These are phyloP conservation scores for Carollia perspicillata DNA, from an alignment of 2,113 vertebrate species.

Conservation along the genomic window DNA sequence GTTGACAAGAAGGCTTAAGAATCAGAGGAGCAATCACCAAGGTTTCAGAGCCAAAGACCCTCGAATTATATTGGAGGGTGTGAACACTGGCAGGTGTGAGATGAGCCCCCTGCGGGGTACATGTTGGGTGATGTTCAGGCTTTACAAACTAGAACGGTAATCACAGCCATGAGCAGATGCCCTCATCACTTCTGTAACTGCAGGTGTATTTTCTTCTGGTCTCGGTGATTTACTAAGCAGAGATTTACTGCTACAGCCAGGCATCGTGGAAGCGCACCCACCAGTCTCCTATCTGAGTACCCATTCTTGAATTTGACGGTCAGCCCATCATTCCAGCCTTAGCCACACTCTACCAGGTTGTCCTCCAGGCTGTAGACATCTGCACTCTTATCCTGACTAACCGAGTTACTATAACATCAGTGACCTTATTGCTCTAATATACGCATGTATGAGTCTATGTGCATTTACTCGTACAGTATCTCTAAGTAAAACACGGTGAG, in stretches of 20 bases:
- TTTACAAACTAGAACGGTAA: neutral
- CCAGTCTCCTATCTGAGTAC: rapidly evolving
- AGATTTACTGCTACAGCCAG: neutral
- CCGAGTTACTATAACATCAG: neutral
- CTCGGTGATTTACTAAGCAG: neutral
- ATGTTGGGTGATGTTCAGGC: neutral
- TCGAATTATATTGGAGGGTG: neutral
- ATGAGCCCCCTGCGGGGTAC: neutral
- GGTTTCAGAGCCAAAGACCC: neutral
- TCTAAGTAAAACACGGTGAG: neutral
- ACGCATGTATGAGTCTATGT: neutral
- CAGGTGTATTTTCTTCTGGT: neutral
- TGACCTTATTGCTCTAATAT: neutral
- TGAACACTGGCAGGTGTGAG: neutral
- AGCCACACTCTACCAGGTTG: neutral
- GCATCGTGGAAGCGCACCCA: neutral
- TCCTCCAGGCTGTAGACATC: neutral
- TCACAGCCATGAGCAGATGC: neutral
- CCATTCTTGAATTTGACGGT: neutral
- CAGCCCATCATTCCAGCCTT: neutral
- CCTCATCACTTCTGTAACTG: neutral
- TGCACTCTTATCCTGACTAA: neutral
- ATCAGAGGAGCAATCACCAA: neutral
- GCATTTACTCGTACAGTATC: neutral
- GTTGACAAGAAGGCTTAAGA: slow-evolving; percentile 41